Percentiles rank a stretch among this genome's conserved stretches.
Evolutionary conservation across 2,797 vertebrate species (phyloP).

Genomic region (Pelochelys cantorii): DNA sequence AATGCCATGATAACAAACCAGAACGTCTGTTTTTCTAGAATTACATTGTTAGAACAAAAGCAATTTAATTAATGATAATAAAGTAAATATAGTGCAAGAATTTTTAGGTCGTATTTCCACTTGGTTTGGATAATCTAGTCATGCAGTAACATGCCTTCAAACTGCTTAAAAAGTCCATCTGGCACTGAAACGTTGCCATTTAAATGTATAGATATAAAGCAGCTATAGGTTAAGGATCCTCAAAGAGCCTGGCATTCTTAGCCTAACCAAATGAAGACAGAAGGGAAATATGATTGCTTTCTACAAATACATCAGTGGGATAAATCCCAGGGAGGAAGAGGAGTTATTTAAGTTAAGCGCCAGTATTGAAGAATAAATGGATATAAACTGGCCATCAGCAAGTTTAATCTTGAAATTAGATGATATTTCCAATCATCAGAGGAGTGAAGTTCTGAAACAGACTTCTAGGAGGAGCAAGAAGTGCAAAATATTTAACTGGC

Average conservation of each 20-base stretch:
- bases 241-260: not conserved
- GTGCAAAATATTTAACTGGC: not conserved
- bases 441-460: not conserved
- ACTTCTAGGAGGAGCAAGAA: not conserved
- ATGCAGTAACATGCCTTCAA: not conserved
- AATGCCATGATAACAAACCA: constrained; percentile 41
- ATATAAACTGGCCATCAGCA: not conserved
- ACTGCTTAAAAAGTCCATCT: not conserved
- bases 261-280: not conserved
- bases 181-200: not conserved
- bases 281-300: not conserved
- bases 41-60: constrained; percentile 35
- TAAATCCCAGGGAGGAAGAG: not conserved
- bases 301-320: not conserved
- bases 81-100: constrained; percentile 22
- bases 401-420: not conserved
- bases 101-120: not conserved
- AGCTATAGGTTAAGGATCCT: not conserved
- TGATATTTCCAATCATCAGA: not conserved
- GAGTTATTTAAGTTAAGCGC: not conserved
- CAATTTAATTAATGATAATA: constrained; percentile 49
- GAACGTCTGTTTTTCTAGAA: constrained; percentile 26
- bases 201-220: not conserved
- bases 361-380: not conserved
- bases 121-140: not conserved